Conservation (phyloP, 2,113 vertebrate species). For the Salvelinus namaycush region DNA sequence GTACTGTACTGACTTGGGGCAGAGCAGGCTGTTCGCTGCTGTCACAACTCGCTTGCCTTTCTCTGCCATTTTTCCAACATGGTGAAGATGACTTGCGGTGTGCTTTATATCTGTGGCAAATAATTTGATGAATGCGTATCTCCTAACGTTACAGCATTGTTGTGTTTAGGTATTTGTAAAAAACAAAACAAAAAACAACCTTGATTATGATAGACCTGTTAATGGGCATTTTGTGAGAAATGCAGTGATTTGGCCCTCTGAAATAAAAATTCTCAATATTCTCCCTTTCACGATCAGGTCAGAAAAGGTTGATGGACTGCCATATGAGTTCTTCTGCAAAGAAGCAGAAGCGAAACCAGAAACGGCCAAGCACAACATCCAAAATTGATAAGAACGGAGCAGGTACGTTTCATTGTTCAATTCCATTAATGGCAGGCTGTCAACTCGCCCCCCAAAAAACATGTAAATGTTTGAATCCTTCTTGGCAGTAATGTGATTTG, state of each 20-base stretch:
- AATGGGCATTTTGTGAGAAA: no score
- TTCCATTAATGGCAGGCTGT: no score
- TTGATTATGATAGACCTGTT: no score
- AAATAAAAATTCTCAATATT: no score
- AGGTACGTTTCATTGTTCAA: constrained; percentile 67
- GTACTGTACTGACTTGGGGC: no score
- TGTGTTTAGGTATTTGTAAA: neutral
- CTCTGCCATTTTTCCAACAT: no score
- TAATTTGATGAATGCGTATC: neutral
- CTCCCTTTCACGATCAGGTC: constrained; percentile 72
- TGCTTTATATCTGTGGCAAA: no score
- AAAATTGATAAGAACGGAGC: constrained; percentile 92
- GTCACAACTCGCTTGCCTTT: no score
- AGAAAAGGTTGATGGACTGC: constrained; percentile 86
- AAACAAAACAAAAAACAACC: no score
- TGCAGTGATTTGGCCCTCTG: no score
- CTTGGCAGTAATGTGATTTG: neutral
- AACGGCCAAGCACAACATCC: constrained; percentile 76
- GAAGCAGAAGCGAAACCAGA: constrained; percentile 93
- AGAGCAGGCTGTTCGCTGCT: no score
- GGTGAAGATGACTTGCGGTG: no score
- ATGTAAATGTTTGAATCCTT: neutral
- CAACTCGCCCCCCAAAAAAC: neutral
- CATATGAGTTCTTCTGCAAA: constrained; percentile 82
- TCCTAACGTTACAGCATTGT: neutral